A percentile compares a stretch with the other conserved stretches of the same genome.
These are phyloP conservation scores for Palythoa grandis DNA, from an alignment of 92 coral and sea anemone species.

Conservation along the genomic window DNA sequence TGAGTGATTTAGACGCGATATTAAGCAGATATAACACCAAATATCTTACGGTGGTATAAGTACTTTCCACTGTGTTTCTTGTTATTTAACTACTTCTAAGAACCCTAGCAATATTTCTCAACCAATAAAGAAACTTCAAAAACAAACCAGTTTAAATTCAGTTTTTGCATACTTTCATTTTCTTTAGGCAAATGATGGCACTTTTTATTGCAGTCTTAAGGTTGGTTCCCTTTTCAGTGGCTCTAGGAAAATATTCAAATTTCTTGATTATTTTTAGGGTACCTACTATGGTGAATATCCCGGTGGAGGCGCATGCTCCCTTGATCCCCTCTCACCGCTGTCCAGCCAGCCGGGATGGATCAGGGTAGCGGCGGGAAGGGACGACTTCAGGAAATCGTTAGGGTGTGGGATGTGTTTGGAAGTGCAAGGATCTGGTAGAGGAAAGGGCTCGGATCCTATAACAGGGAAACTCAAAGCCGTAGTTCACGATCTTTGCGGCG, in stretches of 20 bases:
- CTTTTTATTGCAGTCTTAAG: too few species aligned
- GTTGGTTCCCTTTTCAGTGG: too few species aligned
- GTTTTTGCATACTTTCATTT: too few species aligned
- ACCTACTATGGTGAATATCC: conserved; percentile 81
- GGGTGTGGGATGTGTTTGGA: conserved; percentile 57
- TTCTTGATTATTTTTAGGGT: conserved; percentile 51
- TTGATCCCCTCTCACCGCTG: conserved; percentile 85
- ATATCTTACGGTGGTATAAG: conserved; percentile 14
- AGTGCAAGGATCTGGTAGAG: conserved; percentile 69
- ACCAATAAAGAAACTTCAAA: too few species aligned
- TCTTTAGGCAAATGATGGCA: too few species aligned
- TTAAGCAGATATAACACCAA: conserved; percentile 20
- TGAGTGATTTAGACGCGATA: conserved; percentile 23
- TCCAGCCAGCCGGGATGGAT: conserved; percentile 81
- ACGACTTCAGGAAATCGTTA: conserved; percentile 24
- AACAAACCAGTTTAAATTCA: too few species aligned
- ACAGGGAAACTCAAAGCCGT: conserved; percentile 63
- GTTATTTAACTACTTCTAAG: too few species aligned
- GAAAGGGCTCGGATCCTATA: conserved; percentile 63
- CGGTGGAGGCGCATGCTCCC: conserved; percentile 83
- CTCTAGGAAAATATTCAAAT: background rate
- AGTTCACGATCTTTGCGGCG: conserved; percentile 74
- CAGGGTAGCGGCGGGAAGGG: conserved; percentile 69
- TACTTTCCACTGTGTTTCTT: too few species aligned
- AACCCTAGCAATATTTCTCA: too few species aligned